Conservation (phyloP, 2,888 invertebrate genomes). For the Phlogophora meticulosa region DNA sequence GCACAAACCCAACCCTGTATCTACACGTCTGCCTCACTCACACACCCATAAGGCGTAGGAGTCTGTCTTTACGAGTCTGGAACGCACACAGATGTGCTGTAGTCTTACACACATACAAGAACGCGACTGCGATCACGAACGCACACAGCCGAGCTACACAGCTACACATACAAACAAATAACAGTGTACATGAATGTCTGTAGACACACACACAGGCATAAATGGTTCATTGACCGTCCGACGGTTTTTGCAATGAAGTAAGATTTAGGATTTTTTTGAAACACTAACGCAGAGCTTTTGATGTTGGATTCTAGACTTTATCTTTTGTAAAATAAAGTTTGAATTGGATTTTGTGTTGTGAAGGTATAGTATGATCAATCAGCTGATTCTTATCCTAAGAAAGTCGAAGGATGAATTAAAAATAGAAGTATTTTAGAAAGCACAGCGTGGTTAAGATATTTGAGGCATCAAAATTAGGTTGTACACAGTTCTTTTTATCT, state of each 20-base stretch:
- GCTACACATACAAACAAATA: conserved; percentile 31
- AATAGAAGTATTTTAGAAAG: conserved; percentile 19
- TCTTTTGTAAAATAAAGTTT: neutral
- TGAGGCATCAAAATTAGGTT: neutral
- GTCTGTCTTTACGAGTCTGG: conserved; percentile 65
- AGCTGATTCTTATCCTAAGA: conserved; percentile 45
- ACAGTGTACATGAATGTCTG: conserved; percentile 43
- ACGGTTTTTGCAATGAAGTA: conserved; percentile 74
- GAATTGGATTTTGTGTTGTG: neutral
- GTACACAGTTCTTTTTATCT: too few relatives aligned
- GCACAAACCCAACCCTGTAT: conserved; percentile 29
- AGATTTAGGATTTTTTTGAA: conserved; percentile 65
- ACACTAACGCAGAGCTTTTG: conserved; percentile 44
- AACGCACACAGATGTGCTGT: conserved; percentile 47
- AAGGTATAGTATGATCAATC: conserved; percentile 36
- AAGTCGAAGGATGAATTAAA: conserved; percentile 29
- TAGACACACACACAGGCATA: conserved; percentile 58
- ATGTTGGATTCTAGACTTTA: conserved; percentile 42
- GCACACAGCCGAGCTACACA: conserved; percentile 43
- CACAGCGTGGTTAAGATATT: conserved; percentile 37
- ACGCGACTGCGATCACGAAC: conserved; percentile 13
- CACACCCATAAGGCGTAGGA: conserved; percentile 48
- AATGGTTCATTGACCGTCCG: conserved; percentile 75
- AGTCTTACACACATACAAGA: neutral
- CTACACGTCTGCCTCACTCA: conserved; percentile 64